phyloP scores from a whole-genome alignment of 2,888 invertebrate genomes.

The Dromius quadrimaculatus region DNA sequence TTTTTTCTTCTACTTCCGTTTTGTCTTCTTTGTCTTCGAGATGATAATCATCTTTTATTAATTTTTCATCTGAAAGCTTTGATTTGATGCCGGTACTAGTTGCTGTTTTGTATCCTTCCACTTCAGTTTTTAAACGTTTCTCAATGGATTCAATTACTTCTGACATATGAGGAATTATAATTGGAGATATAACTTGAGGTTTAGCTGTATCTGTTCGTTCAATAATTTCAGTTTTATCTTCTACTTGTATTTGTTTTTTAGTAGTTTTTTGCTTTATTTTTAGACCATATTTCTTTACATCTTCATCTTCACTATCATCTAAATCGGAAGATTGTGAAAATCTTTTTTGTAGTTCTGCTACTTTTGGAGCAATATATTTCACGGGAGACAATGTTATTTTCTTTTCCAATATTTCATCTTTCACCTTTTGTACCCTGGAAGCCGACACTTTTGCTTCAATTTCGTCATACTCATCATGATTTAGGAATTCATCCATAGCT shows the following conservation, averaged over 20 bases:
- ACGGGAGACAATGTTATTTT: conserved; percentile 56
- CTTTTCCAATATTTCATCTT: conserved; percentile 52
- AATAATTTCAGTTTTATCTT: conserved; percentile 47
- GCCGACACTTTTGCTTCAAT: conserved; percentile 55
- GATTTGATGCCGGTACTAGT: conserved; percentile 23
- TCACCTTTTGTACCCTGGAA: conserved; percentile 55
- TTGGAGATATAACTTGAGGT: conserved; percentile 51
- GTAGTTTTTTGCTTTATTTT: conserved; percentile 46
- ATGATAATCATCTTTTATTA: conserved; percentile 22
- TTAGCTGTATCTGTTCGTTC: conserved; percentile 49
- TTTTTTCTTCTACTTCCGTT: conserved; percentile 55
- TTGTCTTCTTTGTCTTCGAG: conserved; percentile 51
- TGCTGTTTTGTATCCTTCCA: conserved; percentile 29
- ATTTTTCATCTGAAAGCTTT: conserved; percentile 28
- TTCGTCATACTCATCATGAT: conserved; percentile 55
- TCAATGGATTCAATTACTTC: conserved; percentile 62
- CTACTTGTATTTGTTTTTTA: conserved; percentile 44
- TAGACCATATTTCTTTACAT: conserved; percentile 49
- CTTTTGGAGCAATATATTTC: conserved; percentile 66
- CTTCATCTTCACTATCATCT: conserved; percentile 60
- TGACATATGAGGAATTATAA: conserved; percentile 60
- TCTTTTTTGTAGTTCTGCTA: conserved; percentile 67
- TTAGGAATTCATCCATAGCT: conserved; percentile 54
- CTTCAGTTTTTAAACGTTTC: conserved; percentile 59
- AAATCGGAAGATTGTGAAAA: conserved; percentile 64